A percentile compares a stretch with the other conserved stretches of the same genome.
phyloP scores from a whole-genome alignment of 2,888 invertebrate species.

The Palloptera scutellata region DNA sequence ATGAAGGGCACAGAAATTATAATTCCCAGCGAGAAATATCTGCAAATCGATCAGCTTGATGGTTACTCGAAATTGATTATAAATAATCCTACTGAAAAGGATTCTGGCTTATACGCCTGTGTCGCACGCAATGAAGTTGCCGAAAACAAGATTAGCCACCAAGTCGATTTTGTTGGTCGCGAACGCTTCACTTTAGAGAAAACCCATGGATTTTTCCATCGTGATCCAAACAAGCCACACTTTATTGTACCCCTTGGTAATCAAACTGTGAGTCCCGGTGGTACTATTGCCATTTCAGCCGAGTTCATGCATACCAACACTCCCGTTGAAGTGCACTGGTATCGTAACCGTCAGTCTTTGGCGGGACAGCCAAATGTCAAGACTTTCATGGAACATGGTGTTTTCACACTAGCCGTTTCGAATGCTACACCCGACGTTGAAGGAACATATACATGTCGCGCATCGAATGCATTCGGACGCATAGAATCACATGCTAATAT shows the following conservation, averaged over 20 bases:
- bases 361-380: conserved; percentile 71
- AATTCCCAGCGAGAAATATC: conserved; percentile 67
- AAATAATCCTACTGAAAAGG: conserved; percentile 71
- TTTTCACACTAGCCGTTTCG: conserved; percentile 77
- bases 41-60: conserved; percentile 74
- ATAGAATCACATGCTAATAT: conserved; percentile 78
- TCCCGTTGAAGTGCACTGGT: conserved; percentile 80
- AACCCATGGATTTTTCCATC: conserved; percentile 63
- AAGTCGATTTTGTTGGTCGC: conserved; percentile 71
- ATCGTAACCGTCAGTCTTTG: conserved; percentile 71
- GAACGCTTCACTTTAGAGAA: conserved; percentile 64
- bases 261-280: conserved; percentile 77
- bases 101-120: conserved; percentile 80
- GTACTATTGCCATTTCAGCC: conserved; percentile 83
- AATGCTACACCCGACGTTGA: conserved; percentile 77
- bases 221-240: conserved; percentile 72
- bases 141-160: conserved; percentile 78
- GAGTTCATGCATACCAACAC: conserved; percentile 73
- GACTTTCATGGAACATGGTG: conserved; percentile 72
- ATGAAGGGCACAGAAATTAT: conserved; percentile 74
- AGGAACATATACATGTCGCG: conserved; percentile 80
- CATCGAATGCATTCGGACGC: conserved; percentile 76
- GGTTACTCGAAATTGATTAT: conserved; percentile 78
- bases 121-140: conserved; percentile 77
- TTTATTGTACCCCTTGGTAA: conserved; percentile 75